These are phyloP conservation scores for Podargus strigoides DNA, from an alignment of 2,797 vertebrate genomes.

Conservation along the genomic window DNA sequence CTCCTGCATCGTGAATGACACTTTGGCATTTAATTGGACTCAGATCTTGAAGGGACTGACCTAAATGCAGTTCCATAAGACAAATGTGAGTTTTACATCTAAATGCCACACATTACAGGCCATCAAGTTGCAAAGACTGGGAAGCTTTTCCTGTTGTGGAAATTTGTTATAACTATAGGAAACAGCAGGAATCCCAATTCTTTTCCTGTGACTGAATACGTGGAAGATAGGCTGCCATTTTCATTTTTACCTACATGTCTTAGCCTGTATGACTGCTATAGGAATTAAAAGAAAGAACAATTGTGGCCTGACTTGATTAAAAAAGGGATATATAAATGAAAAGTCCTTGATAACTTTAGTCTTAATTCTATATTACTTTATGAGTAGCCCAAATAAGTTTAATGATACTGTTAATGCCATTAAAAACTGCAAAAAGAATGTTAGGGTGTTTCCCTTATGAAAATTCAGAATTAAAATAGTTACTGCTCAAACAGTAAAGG, in stretches of 20 bases:
- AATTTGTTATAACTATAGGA: background rate
- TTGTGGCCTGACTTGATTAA: background rate
- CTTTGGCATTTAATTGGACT: background rate
- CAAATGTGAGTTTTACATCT: background rate
- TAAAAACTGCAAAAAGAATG: background rate
- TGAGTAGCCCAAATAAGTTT: background rate
- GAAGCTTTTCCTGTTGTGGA: background rate
- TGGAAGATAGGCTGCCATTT: background rate
- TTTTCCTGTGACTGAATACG: background rate
- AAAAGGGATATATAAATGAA: background rate
- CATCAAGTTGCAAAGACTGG: background rate
- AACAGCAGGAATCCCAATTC: background rate
- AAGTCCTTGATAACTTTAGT: background rate
- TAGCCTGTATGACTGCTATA: background rate
- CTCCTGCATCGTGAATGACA: background rate
- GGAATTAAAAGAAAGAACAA: background rate
- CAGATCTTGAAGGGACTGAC: background rate
- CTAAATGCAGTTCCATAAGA: background rate
- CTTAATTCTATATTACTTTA: background rate
- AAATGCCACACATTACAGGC: background rate
- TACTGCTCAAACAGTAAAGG: background rate
- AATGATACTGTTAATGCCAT: background rate
- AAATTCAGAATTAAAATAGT: background rate
- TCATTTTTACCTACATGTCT: background rate
- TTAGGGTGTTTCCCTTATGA: background rate